These are phyloP conservation scores for Drosophila fuyamai DNA, from an alignment of 1,140 invertebrate species.

Conservation along the genomic window DNA sequence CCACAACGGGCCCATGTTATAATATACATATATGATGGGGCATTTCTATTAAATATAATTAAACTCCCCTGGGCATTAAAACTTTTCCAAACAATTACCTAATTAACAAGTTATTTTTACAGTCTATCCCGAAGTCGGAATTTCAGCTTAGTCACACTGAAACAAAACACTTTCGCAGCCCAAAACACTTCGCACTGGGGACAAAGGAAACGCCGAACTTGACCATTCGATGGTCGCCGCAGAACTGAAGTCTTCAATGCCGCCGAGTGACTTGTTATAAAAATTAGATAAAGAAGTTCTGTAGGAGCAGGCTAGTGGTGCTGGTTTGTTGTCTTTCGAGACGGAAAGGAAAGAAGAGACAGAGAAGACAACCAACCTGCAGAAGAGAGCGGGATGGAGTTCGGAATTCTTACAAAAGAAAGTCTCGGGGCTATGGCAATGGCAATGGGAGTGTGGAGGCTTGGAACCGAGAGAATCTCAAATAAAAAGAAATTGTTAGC, in stretches of 20 bases:
- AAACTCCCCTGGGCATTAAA: background rate
- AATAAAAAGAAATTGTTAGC: conserved; percentile 64
- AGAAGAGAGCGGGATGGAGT: conserved; percentile 24
- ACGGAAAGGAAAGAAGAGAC: background rate
- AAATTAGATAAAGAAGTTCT: conserved; percentile 76
- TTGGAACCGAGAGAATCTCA: conserved; percentile 24
- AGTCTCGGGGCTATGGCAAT: conserved; percentile 34
- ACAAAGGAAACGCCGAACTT: conserved; percentile 56
- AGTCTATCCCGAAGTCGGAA: conserved; percentile 21
- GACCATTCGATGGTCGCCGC: conserved; percentile 70
- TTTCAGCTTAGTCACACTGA: conserved; percentile 36
- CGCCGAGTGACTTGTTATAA: conserved; percentile 73
- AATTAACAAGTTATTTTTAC: conserved; percentile 30
- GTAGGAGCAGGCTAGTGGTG: conserved; percentile 41
- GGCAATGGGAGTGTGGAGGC: conserved; percentile 9
- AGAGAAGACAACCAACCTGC: conserved; percentile 27
- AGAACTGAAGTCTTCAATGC: conserved; percentile 71
- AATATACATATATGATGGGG: conserved; percentile 8
- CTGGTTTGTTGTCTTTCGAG: conserved; percentile 24
- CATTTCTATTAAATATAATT: background rate
- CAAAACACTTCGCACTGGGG: background rate
- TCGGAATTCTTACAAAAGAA: conserved; percentile 46
- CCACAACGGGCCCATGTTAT: background rate
- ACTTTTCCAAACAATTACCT: conserved; percentile 40
- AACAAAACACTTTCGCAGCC: conserved; percentile 39